These are phyloP conservation scores for Drosophila nigricruria DNA, from an alignment of 2,888 invertebrate genomes.

Conservation along the genomic window DNA sequence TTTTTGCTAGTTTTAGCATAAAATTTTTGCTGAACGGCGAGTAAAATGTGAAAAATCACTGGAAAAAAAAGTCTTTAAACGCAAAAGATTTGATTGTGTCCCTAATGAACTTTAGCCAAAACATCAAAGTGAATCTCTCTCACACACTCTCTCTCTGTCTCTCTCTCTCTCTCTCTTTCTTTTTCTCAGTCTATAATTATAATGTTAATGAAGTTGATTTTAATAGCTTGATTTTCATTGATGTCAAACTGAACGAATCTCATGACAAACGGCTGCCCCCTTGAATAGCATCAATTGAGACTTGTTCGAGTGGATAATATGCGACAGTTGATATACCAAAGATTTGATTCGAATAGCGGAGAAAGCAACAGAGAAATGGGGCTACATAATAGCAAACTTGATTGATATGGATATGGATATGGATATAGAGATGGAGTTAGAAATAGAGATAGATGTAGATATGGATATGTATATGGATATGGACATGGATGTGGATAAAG, in stretches of 20 bases:
- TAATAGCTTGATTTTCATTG: constrained; percentile 53
- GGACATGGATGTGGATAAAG: background rate
- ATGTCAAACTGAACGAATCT: constrained; percentile 38
- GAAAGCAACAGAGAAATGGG: background rate
- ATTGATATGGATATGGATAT: background rate
- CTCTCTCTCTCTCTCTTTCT: background rate
- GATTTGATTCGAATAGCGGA: background rate
- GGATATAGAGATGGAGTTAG: background rate
- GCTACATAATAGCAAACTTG: background rate
- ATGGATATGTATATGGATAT: background rate
- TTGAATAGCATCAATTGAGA: constrained; percentile 31
- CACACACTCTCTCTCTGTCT: background rate
- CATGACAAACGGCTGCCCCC: constrained; percentile 9
- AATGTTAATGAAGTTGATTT: constrained; percentile 50
- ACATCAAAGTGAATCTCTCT: constrained; percentile 41
- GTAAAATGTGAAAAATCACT: constrained; percentile 24
- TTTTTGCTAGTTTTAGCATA: constrained; percentile 72
- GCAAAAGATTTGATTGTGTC: constrained; percentile 38
- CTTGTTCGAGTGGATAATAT: constrained; percentile 36
- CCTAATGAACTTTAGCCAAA: constrained; percentile 45
- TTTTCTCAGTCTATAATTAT: constrained; percentile 17
- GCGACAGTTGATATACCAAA: background rate
- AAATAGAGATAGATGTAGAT: background rate
- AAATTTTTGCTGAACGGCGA: constrained; percentile 26
- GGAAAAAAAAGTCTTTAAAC: constrained; percentile 1